These are phyloP conservation scores for Thereuonema tuberculata DNA, from an alignment of 1,140 invertebrate species.

Conservation along the genomic window DNA sequence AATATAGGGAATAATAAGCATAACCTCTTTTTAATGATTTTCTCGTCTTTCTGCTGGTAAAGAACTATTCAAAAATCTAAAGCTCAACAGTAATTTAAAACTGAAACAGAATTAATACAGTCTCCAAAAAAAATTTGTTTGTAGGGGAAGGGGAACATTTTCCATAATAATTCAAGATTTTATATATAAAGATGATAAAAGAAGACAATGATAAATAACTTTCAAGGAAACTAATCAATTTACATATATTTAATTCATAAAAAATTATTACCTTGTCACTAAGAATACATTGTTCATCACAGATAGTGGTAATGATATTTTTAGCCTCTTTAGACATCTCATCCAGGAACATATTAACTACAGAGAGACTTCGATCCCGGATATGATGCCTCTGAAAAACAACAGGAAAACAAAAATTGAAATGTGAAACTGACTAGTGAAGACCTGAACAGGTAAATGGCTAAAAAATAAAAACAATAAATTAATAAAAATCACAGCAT, in stretches of 20 bases:
- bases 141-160: too few relatives aligned
- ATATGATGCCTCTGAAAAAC: constrained; percentile 75
- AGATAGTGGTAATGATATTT: constrained; percentile 96
- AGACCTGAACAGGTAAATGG: not conserved
- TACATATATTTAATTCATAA: not conserved
- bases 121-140: too few relatives aligned
- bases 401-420: constrained; percentile 13
- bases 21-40: not conserved
- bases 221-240: too few relatives aligned
- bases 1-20: too few relatives aligned
- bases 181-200: not conserved
- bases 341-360: constrained; percentile 94
- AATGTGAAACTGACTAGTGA: too few relatives aligned
- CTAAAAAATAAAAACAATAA: constrained; percentile 7
- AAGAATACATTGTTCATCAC: constrained; percentile 90
- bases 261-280: constrained; percentile 52
- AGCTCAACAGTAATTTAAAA: too few relatives aligned
- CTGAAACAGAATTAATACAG: too few relatives aligned
- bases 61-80: too few relatives aligned
- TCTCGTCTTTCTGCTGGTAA: too few relatives aligned
- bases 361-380: constrained; percentile 83
- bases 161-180: not conserved
- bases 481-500: constrained; percentile 11
- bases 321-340: constrained; percentile 99
- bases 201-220: not conserved